Conservation (phyloP, 2,113 vertebrate species). For the Gallinago paraguaiae region DNA sequence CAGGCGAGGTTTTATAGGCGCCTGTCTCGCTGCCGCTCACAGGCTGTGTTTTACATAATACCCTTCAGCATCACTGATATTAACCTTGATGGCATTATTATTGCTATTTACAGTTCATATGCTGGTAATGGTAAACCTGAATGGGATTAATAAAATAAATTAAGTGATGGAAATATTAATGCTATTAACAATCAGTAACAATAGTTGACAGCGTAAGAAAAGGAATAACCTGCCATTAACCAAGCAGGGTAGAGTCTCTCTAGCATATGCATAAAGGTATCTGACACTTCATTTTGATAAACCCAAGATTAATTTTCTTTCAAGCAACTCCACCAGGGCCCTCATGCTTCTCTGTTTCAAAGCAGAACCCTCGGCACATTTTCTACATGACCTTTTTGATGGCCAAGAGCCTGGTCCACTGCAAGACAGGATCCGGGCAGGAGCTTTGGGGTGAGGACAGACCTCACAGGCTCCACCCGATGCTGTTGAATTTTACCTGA, state of each 20-base stretch:
- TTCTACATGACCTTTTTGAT: neutral
- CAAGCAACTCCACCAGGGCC: neutral
- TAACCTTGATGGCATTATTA: constrained; percentile 68
- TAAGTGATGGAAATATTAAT: constrained; percentile 74
- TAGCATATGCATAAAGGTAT: constrained; percentile 28
- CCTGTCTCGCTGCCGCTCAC: constrained; percentile 39
- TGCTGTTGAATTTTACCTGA: fast-evolving
- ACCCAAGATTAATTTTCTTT: constrained; percentile 35
- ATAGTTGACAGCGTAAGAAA: constrained; percentile 61
- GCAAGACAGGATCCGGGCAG: neutral
- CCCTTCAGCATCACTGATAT: constrained; percentile 64
- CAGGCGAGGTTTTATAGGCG: constrained; percentile 54
- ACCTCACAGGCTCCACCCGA: fast-evolving
- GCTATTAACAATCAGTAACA: constrained; percentile 67
- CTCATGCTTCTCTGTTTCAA: neutral
- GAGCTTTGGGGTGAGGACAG: neutral
- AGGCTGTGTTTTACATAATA: constrained; percentile 67
- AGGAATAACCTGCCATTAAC: constrained; percentile 57
- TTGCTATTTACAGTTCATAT: constrained; percentile 68
- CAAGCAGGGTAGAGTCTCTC: neutral
- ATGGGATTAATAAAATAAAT: constrained; percentile 75
- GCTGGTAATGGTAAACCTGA: constrained; percentile 63
- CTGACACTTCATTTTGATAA: constrained; percentile 49
- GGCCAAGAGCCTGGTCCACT: fast-evolving
- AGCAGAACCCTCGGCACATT: neutral